A percentile compares a stretch with the other conserved stretches of the same genome.
Conservation (phyloP, 1,140 invertebrate genomes). For the Neuroterus valhalla region DNA sequence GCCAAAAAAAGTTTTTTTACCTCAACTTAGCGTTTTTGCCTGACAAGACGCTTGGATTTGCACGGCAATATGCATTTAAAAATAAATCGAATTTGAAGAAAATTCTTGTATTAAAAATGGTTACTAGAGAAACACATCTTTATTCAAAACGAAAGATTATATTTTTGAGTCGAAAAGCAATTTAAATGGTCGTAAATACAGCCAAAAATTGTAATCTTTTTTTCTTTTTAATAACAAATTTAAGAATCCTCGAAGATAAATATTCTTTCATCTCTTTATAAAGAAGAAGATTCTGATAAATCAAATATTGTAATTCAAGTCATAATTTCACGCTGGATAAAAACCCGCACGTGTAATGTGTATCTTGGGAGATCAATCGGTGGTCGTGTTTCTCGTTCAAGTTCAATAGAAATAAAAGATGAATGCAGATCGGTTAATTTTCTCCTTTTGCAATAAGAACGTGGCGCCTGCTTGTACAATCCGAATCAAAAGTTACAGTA, state of each 20-base stretch:
- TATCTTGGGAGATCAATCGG: conserved; percentile 5
- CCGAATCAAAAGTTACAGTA: not conserved
- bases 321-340: conserved; percentile 6
- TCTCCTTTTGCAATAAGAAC: not conserved
- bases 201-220: too few species aligned
- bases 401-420: conserved; percentile 31
- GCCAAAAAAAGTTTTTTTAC: too few species aligned
- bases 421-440: not conserved
- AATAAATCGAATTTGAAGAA: too few species aligned
- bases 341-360: not conserved
- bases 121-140: too few species aligned
- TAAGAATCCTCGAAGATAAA: not conserved
- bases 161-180: too few species aligned
- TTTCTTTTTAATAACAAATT: too few species aligned
- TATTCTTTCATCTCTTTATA: conserved; percentile 11
- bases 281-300: conserved; percentile 1
- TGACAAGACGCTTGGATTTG: too few species aligned
- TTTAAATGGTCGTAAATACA: too few species aligned
- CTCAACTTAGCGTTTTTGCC: too few species aligned
- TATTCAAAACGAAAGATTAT: too few species aligned
- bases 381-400: conserved; percentile 10
- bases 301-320: conserved; percentile 1
- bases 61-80: too few species aligned
- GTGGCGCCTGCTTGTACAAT: conserved; percentile 22
- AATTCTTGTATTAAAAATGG: too few species aligned